Conservation (phyloP, 2,113 vertebrate genomes). For the Malurus cyaneus region DNA sequence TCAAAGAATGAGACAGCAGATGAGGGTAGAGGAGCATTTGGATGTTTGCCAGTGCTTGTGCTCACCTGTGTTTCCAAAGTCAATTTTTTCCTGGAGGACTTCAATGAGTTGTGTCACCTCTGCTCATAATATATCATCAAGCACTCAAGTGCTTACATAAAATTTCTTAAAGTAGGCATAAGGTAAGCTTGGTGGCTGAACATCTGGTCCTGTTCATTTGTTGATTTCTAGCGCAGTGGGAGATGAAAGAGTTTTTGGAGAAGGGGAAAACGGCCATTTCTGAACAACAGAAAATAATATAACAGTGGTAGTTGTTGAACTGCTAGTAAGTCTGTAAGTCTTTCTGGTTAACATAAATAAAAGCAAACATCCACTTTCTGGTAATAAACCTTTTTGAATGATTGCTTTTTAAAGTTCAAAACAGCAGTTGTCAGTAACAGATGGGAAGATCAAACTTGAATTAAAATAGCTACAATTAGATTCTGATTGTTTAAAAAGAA, state of each 20-base stretch:
- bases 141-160: constrained; percentile 14
- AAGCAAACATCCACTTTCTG: not conserved
- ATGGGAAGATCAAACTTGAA: not conserved
- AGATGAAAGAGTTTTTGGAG: constrained; percentile 1
- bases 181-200: constrained; percentile 2
- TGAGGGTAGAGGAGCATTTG: not conserved
- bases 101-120: not conserved
- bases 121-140: not conserved
- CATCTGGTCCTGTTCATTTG: constrained; percentile 24
- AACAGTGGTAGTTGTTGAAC: not conserved
- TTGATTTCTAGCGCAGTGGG: not conserved
- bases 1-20: constrained; percentile 36
- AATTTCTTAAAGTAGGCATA: not conserved
- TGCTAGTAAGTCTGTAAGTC: not conserved
- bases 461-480: not conserved
- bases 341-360: not conserved
- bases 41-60: not conserved
- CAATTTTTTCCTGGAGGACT: not conserved
- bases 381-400: not conserved
- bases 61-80: constrained; percentile 30
- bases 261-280: not conserved
- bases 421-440: not conserved
- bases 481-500: not conserved
- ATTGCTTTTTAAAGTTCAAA: not conserved
- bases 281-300: not conserved